These are phyloP conservation scores for Dioctria rufipes DNA, from an alignment of 2,888 invertebrate species.

Conservation along the genomic window DNA sequence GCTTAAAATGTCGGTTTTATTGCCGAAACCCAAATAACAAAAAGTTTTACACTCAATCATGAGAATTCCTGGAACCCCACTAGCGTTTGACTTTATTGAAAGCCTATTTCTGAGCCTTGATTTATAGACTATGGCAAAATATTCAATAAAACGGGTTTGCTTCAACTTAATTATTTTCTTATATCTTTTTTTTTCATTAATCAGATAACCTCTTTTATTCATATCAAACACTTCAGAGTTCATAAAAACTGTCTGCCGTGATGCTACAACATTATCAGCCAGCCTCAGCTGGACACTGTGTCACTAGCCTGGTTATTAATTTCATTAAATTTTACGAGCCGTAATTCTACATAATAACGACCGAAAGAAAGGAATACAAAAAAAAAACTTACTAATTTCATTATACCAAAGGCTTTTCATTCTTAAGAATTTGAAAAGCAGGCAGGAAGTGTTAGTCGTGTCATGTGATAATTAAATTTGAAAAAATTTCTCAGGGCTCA, in stretches of 20 bases:
- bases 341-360: constrained; percentile 15
- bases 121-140: constrained; percentile 37
- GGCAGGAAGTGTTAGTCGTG: too few relatives aligned
- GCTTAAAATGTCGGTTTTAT: too few relatives aligned
- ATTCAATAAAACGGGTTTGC: constrained; percentile 25
- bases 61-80: constrained; percentile 28
- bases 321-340: constrained; percentile 33
- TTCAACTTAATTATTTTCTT: constrained; percentile 34
- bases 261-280: not conserved
- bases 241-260: too few relatives aligned
- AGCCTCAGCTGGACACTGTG: constrained; percentile 38
- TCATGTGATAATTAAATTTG: too few relatives aligned
- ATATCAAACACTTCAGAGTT: too few relatives aligned
- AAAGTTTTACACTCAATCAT: too few relatives aligned
- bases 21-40: too few relatives aligned
- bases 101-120: constrained; percentile 38
- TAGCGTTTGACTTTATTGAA: constrained; percentile 21
- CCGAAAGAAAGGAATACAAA: too few relatives aligned
- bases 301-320: constrained; percentile 41
- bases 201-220: constrained; percentile 22
- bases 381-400: too few relatives aligned
- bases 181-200: constrained; percentile 30
- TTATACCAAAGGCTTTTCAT: too few relatives aligned
- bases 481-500: too few relatives aligned
- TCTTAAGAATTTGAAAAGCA: too few relatives aligned